Percentiles rank a stretch among this genome's conserved stretches.
Conservation (phyloP, 2,888 invertebrate species). For the Eumerus sabulonum region DNA sequence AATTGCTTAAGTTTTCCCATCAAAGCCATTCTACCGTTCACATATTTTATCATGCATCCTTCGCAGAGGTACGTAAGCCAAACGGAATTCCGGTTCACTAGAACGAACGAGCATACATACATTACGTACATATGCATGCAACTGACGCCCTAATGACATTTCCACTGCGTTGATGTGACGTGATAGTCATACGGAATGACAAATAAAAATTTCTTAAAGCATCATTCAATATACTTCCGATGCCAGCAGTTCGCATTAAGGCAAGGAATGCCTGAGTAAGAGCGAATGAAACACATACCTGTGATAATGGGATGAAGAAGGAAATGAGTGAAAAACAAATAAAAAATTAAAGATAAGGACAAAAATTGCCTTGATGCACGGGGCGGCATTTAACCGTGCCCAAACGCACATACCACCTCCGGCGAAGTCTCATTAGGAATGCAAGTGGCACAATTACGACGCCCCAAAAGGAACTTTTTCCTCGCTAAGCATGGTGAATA, state of each 20-base stretch:
- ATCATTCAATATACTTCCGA: constrained; percentile 42
- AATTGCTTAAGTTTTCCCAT: constrained; percentile 59
- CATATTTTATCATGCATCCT: constrained; percentile 37
- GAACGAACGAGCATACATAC: too few species aligned
- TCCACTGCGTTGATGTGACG: constrained; percentile 42
- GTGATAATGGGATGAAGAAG: constrained; percentile 18
- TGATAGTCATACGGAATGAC: constrained; percentile 46
- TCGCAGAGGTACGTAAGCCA: constrained; percentile 20
- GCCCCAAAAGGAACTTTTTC: constrained; percentile 45
- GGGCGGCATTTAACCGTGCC: constrained; percentile 22
- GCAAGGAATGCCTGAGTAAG: too few species aligned
- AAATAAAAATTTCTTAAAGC: constrained; percentile 40
- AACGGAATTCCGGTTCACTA: constrained; percentile 5
- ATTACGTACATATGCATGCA: constrained; percentile 38
- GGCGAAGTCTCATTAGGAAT: constrained; percentile 52
- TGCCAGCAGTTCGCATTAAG: constrained; percentile 10
- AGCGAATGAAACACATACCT: constrained; percentile 7
- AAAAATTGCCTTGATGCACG: constrained; percentile 42
- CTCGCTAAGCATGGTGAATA: constrained; percentile 16
- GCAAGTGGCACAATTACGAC: constrained; percentile 63
- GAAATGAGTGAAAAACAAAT: background rate
- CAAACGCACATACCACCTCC: constrained; percentile 32
- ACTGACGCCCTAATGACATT: constrained; percentile 62
- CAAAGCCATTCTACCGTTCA: constrained; percentile 31
- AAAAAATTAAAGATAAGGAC: constrained; percentile 46